Base-by-base conservation (phyloP, 1,140 invertebrate species). In the Diachasma alloeum region DNA sequence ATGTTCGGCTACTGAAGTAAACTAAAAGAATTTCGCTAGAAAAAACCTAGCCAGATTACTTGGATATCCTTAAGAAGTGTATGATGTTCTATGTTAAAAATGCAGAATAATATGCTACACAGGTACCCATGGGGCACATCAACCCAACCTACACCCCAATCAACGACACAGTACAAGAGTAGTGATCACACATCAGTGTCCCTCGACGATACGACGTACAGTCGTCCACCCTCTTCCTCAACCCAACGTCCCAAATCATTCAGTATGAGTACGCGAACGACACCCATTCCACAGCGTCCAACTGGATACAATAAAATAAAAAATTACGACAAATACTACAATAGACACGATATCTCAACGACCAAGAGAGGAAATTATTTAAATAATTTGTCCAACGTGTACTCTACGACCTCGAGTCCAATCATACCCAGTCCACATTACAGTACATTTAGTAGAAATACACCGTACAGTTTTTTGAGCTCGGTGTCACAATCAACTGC, bases 41-140 rank as follows among this genome's bases (percentile, higher is more conserved):
- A n/a, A n/a, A n/a, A n/a, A n/a, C n/a, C n/a, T n/a, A n/a, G n/a
- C n/a, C n/a, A n/a, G n/a, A n/a, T n/a, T n/a, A n/a, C n/a, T n/a
- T n/a, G n/a, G n/a, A n/a, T n/a, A n/a, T n/a, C n/a, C 2, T 31
- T 31, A 6, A 31, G 31, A 31, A 31, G 17, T 59, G 48, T 42
- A 31, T 70, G 19, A 68, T 31, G n/a, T 69, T 44, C 11, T 59
- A 56, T 63, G 48, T 56, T 39, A 24, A 39, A 74, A 78, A 75
- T 75, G 44, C 76, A 74, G 70, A 73, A 78, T 26, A 36, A 59
- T 73, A 42, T 75, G 73, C 22, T 74, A 77, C 17, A 74, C 85
- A 90, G 88, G 87, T 90, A 87, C 79, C 82, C 81, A 80, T 87
- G 85, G 87, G 83, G 83, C 78, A 63, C 84, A 75, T 88, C 88